Evolutionary conservation across 1,140 invertebrate species (phyloP).

Genomic region (Drosophila simulans): DNA sequence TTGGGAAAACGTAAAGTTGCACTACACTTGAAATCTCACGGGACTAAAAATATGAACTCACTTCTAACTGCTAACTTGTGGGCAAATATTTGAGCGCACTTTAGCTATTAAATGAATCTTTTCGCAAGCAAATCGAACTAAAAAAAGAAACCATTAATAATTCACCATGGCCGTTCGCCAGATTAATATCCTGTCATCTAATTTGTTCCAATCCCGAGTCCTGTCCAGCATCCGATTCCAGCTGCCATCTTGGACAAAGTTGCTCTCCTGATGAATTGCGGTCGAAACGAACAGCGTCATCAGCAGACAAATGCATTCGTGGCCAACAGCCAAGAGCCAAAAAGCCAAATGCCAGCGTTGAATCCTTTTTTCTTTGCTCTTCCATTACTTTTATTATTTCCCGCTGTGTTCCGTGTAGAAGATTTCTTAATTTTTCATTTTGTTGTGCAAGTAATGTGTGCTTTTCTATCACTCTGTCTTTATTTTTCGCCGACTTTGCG

Average conservation of each 20-base stretch:
- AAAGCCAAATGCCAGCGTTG: neutral
- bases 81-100: too few relatives aligned
- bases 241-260: conserved; percentile 18
- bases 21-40: neutral
- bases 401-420: conserved; percentile 7
- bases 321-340: neutral
- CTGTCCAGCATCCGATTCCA: conserved; percentile 3
- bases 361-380: conserved; percentile 11
- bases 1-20: neutral
- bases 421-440: conserved; percentile 69
- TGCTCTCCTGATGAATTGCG: conserved; percentile 41
- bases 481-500: neutral
- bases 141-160: conserved; percentile 23
- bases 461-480: neutral
- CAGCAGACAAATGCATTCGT: conserved; percentile 33
- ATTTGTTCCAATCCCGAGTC: conserved; percentile 53
- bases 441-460: conserved; percentile 23
- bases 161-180: conserved; percentile 23
- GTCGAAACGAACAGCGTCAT: conserved; percentile 10
- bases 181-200: conserved; percentile 70
- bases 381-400: conserved; percentile 65
- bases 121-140: neutral
- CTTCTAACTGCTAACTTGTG: too few relatives aligned
- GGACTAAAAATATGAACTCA: too few relatives aligned
- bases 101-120: neutral